These are phyloP conservation scores for Helleia helle DNA, from an alignment of 2,888 invertebrate genomes.

Conservation along the genomic window DNA sequence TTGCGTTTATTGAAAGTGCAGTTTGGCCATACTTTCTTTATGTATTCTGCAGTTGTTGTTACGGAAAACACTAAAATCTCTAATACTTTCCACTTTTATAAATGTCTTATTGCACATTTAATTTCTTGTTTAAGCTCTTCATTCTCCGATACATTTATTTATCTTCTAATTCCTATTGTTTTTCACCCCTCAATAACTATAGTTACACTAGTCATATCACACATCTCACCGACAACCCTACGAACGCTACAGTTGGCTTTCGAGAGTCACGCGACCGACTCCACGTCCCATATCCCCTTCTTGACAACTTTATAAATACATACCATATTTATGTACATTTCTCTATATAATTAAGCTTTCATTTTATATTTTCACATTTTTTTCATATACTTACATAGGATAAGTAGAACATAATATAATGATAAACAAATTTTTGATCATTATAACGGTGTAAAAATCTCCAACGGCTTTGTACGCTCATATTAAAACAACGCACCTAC, in stretches of 20 bases:
- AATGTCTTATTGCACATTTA: no score
- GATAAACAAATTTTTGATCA: constrained; percentile 1
- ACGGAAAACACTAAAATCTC: no score
- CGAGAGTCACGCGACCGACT: constrained; percentile 28
- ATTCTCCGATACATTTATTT: no score
- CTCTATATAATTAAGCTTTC: constrained; percentile 25
- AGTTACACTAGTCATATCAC: no score
- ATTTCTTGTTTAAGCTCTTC: no score
- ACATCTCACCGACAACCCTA: constrained; percentile 9
- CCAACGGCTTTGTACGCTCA: background rate
- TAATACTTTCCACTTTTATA: no score
- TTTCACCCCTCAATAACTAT: no score
- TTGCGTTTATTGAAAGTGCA: background rate
- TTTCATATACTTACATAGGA: constrained; percentile 7
- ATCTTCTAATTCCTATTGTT: no score
- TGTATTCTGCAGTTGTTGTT: no score
- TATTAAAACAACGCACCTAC: constrained; percentile 1
- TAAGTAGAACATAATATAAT: background rate
- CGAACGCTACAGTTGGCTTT: constrained; percentile 20
- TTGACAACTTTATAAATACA: constrained; percentile 32
- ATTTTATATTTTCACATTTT: constrained; percentile 17
- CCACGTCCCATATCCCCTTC: constrained; percentile 31
- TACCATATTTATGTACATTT: constrained; percentile 31
- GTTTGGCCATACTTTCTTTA: background rate
- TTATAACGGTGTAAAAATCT: constrained; percentile 15